phyloP scores from a whole-genome alignment of 2,113 vertebrate species.

The Campylomormyrus numenius region DNA sequence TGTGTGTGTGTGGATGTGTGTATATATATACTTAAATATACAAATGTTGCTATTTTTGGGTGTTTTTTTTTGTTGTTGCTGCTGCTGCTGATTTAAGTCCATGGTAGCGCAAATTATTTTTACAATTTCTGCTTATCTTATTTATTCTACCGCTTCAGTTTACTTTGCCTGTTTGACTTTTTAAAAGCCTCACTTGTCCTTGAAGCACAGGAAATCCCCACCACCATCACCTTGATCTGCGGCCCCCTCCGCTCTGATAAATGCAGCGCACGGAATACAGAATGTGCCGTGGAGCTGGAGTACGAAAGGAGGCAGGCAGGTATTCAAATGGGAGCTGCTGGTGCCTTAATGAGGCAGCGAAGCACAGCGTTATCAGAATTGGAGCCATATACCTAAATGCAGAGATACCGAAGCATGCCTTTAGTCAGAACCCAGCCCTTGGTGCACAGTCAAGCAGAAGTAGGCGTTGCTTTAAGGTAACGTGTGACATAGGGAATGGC shows the following conservation, averaged over 20 bases:
- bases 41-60: not conserved
- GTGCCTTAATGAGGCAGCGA: not conserved
- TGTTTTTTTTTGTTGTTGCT: not conserved
- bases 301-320: not conserved
- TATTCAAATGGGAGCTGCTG: not conserved
- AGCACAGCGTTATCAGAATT: not conserved
- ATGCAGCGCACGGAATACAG: slow-evolving; percentile 22
- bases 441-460: not conserved
- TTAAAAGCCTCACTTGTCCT: slow-evolving; percentile 11
- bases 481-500: not conserved
- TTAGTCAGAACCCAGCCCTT: not conserved
- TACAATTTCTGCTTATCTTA: not conserved
- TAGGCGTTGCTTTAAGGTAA: not conserved
- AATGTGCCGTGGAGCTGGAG: slow-evolving; percentile 21
- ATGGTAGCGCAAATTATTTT: not conserved
- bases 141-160: not conserved
- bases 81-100: not conserved
- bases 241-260: not conserved
- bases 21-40: not conserved
- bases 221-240: not conserved
- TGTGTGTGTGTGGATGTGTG: not conserved
- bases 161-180: not conserved
- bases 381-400: not conserved
- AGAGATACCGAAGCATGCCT: not conserved
- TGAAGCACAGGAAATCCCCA: not conserved